Evolutionary conservation across 2,797 vertebrate species (phyloP).

Genomic region (Anolis apletophallus): DNA sequence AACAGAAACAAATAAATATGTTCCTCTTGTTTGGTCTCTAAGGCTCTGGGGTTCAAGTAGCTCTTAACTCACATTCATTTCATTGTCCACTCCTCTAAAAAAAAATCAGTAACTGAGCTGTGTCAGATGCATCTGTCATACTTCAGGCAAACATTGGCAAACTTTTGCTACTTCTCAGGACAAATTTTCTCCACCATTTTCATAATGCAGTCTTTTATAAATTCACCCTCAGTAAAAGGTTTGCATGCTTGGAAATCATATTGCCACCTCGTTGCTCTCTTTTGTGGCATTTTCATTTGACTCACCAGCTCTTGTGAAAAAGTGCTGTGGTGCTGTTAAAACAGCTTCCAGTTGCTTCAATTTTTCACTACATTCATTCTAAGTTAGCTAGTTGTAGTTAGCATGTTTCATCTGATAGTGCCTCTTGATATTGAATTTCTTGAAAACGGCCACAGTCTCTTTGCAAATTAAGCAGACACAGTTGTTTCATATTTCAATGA

Average conservation of each 20-base stretch:
- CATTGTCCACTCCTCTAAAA: background rate
- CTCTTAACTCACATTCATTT: background rate
- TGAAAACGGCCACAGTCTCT: background rate
- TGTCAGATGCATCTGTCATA: background rate
- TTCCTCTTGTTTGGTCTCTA: background rate
- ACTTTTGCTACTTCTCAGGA: background rate
- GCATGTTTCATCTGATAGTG: background rate
- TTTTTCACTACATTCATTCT: background rate
- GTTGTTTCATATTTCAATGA: background rate
- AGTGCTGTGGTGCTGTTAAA: background rate
- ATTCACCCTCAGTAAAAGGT: background rate
- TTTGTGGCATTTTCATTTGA: constrained; percentile 8
- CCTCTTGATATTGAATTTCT: background rate
- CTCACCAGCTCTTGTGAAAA: background rate
- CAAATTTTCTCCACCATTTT: background rate
- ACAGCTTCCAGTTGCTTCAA: background rate
- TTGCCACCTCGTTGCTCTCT: background rate
- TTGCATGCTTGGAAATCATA: background rate
- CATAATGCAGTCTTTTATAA: background rate
- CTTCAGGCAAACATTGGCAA: background rate
- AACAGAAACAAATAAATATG: background rate
- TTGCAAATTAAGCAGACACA: background rate
- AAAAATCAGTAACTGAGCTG: background rate
- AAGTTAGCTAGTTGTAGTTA: background rate
- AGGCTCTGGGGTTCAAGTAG: constrained; percentile 2